Evolutionary conservation across 2,888 invertebrate genomes (phyloP).

Genomic region (Adelognathus sp.): DNA sequence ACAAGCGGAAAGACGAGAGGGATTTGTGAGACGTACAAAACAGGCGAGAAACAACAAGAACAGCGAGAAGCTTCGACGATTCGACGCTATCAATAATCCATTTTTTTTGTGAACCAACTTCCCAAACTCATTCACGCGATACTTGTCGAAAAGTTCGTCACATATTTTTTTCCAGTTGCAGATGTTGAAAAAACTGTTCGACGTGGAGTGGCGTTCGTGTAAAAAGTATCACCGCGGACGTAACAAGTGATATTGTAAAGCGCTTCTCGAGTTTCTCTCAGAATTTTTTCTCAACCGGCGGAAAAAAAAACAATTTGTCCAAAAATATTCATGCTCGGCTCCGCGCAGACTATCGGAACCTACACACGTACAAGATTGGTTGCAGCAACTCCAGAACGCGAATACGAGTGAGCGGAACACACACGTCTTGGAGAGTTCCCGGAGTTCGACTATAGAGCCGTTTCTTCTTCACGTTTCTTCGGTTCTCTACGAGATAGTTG

Average conservation of each 20-base stretch:
- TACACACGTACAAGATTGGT: background rate
- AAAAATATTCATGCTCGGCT: background rate
- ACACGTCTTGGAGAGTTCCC: background rate
- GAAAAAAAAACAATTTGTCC: constrained; percentile 16
- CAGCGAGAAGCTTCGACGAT: constrained; percentile 10
- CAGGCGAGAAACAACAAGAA: constrained; percentile 36
- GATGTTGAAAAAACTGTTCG: too few relatives aligned
- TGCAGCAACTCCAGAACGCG: constrained; percentile 16
- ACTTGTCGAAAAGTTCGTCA: too few relatives aligned
- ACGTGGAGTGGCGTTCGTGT: too few relatives aligned
- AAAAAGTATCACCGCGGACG: too few relatives aligned
- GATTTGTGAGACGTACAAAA: constrained; percentile 51
- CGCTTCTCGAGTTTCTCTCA: background rate
- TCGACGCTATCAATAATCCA: constrained; percentile 10
- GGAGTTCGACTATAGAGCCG: constrained; percentile 3
- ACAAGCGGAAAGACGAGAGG: constrained; percentile 50
- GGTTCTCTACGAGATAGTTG: background rate
- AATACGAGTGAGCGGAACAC: constrained; percentile 6
- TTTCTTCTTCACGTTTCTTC: constrained; percentile 2
- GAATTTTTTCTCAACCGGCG: constrained; percentile 19
- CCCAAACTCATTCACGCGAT: constrained; percentile 47
- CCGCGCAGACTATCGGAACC: background rate
- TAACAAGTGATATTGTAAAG: too few relatives aligned
- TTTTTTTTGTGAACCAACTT: constrained; percentile 2
- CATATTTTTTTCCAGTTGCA: too few relatives aligned